Evolutionary conservation across 64 coral and sea anemone genomes (phyloP), one percentile per base, ranked within the genome.

Genomic region (Actinia tenebrosa): DNA sequence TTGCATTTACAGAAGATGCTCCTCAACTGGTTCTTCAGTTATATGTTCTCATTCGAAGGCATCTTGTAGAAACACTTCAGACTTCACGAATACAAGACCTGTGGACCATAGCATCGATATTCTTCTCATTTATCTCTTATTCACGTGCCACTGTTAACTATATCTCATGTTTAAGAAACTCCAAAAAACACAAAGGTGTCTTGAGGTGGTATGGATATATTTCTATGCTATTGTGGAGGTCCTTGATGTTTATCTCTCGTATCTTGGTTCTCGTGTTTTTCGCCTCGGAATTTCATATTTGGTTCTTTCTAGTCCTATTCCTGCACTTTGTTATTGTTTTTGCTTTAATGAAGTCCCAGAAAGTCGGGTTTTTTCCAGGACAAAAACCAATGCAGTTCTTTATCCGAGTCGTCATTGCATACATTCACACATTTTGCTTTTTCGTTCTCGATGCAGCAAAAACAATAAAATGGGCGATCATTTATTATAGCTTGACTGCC

Each of bases 381-480:
- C 71, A 88, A 25, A 88, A 81, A 16, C 53, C 20, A 26, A 90
- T 84, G 80, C 94, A 96, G 26, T 79, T 89, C 9, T 90, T 96
- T 71, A 83, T 96, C 22, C 94, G 94, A 6, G 77, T 66, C 15
- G 77, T 93, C 8, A 83, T 96, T 64, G 89, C 85, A 26, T 96
- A 96, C 69, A 96, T 96, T n/a, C 94, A 96, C 45, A 80, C 91
- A 26, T 96, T 96, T 78, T 96, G 91, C 60, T 96, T 93, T 68
- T 96, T 96, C 27, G 62, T 82, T 19, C 61, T 93, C 11, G 94
- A 96, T 11, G 94, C 89, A 26, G 46, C 81, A 7, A 79, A 84
- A 3, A 96, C 94, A 0, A 88, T 93, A 10, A 19, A 68, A 43
- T 96, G 94, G 94, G 94, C 94, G 18, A 54, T 56, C 2, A 92